Percentiles rank a stretch among this genome's conserved stretches.
Conservation (phyloP, 1,140 invertebrate species). For the Euwallacea similis region DNA sequence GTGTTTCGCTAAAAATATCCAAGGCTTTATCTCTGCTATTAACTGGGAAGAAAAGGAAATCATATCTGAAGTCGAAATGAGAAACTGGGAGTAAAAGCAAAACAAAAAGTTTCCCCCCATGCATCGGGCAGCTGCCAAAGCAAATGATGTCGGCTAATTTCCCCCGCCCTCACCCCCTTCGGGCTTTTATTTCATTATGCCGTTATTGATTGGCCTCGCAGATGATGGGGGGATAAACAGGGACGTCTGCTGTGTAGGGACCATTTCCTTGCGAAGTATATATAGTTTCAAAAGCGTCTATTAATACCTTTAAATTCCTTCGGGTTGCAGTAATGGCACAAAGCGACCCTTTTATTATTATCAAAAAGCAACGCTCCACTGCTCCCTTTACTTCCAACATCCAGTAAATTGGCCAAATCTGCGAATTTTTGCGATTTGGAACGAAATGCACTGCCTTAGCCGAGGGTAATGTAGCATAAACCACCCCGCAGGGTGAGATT, state of each 20-base stretch:
- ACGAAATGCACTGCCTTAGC: slow-evolving; percentile 9
- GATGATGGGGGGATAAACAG: slow-evolving; percentile 8
- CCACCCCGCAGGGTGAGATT: slow-evolving; percentile 45
- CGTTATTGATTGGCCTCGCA: slow-evolving; percentile 47
- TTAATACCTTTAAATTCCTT: too few relatives aligned
- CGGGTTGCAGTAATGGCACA: too few relatives aligned
- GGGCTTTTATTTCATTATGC: slow-evolving; percentile 52
- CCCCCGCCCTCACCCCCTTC: slow-evolving; percentile 28
- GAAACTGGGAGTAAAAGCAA: slow-evolving; percentile 5
- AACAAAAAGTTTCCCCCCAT: slow-evolving; percentile 23
- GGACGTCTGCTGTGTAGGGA: not conserved
- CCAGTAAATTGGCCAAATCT: slow-evolving; percentile 38
- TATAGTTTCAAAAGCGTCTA: not conserved
- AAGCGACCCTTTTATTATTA: slow-evolving; percentile 23
- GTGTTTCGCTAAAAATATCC: too few relatives aligned
- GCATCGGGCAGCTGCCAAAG: slow-evolving; percentile 43
- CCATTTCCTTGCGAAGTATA: slow-evolving; percentile 21
- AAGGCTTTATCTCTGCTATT: too few relatives aligned
- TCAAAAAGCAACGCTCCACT: slow-evolving; percentile 21
- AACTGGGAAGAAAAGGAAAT: too few relatives aligned
- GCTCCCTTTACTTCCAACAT: slow-evolving; percentile 10
- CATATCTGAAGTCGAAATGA: too few relatives aligned
- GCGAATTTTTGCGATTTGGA: slow-evolving; percentile 37
- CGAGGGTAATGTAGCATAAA: slow-evolving; percentile 49
- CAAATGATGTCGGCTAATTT: slow-evolving; percentile 49